These are phyloP conservation scores for Drosophila ustulata DNA, from an alignment of 2,888 invertebrate genomes.

Conservation along the genomic window DNA sequence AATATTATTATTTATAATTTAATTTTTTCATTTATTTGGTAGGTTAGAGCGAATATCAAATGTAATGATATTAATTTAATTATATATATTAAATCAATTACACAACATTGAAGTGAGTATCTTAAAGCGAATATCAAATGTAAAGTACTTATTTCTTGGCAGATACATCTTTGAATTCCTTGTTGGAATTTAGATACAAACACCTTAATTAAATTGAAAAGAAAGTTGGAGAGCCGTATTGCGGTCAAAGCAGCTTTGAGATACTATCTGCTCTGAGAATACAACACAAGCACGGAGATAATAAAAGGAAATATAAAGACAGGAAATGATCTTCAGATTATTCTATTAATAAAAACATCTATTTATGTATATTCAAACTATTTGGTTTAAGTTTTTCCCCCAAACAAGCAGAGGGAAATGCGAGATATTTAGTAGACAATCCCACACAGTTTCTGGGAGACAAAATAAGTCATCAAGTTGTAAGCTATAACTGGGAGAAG, in stretches of 20 bases:
- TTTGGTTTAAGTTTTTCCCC: not conserved
- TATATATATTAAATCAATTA: too few species aligned
- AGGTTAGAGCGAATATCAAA: too few species aligned
- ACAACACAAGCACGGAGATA: not conserved
- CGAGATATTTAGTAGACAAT: slow-evolving; percentile 7
- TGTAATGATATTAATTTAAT: too few species aligned
- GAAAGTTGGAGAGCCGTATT: not conserved
- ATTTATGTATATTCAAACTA: slow-evolving; percentile 1
- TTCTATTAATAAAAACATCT: not conserved
- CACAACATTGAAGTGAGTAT: not conserved
- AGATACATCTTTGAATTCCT: not conserved
- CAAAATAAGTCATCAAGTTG: slow-evolving; percentile 12
- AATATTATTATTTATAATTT: too few species aligned
- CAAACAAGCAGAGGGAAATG: not conserved
- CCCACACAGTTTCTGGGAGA: not conserved
- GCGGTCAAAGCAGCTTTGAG: not conserved
- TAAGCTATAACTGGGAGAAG: not conserved
- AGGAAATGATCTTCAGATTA: not conserved
- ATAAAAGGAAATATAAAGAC: not conserved
- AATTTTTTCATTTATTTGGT: too few species aligned
- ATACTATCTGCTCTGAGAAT: not conserved
- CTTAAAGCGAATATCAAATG: not conserved
- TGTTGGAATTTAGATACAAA: not conserved
- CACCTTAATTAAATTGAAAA: not conserved
- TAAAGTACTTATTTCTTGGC: too few species aligned